Conservation (phyloP, 35 echinoderm and acorn worm genomes). For the Patiria miniata region DNA sequence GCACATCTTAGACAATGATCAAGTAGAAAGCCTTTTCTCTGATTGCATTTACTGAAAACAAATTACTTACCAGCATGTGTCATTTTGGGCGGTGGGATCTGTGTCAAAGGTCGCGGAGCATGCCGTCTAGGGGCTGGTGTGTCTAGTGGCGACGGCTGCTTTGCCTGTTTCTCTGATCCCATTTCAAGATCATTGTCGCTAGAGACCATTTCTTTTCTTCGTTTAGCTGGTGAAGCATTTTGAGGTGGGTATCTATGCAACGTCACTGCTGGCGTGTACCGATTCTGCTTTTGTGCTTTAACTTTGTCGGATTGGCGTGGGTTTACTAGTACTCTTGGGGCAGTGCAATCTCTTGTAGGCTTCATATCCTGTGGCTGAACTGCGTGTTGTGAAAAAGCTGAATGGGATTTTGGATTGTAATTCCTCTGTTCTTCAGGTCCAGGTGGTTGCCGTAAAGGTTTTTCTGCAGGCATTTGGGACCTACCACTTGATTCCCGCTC, state of each 20-base stretch:
- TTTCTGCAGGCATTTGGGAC: no score
- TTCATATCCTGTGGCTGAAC: background rate
- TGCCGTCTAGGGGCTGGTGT: constrained; percentile 79
- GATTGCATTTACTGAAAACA: background rate
- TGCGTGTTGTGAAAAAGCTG: background rate
- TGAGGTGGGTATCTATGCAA: constrained; percentile 27
- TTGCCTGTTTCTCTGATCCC: background rate
- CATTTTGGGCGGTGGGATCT: constrained; percentile 11
- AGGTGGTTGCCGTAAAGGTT: background rate
- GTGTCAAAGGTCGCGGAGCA: constrained; percentile 67
- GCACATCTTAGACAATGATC: no score
- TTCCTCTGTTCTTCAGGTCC: background rate
- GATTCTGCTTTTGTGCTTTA: constrained; percentile 30
- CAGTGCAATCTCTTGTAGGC: background rate
- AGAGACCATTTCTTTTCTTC: background rate
- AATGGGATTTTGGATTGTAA: background rate
- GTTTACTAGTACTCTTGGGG: background rate
- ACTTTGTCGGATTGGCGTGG: background rate
- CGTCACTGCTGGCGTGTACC: constrained; percentile 66
- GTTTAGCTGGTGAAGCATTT: background rate
- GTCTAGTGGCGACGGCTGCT: constrained; percentile 61
- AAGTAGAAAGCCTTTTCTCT: background rate
- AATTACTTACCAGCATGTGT: constrained; percentile 52
- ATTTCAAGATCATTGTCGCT: background rate
- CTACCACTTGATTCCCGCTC: no score